Conservation (phyloP, 2,113 vertebrate genomes). For the Bothrops jararaca region DNA sequence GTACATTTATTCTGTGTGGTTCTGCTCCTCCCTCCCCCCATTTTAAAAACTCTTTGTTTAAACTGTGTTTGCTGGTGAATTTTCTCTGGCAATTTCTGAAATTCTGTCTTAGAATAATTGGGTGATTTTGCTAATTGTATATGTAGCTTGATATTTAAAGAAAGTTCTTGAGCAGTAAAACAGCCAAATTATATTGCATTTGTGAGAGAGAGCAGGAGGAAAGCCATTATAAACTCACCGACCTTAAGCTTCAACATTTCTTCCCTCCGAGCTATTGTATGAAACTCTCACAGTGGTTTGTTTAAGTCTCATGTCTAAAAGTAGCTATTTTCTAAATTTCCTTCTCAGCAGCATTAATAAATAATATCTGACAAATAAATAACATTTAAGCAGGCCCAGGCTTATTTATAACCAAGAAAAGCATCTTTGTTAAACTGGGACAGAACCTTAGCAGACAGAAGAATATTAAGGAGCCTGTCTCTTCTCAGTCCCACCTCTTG, state of each 20-base stretch:
- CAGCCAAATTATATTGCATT: not conserved
- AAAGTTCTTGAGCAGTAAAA: not conserved
- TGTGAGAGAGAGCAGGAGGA: not conserved
- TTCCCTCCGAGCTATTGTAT: not conserved
- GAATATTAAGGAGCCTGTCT: not conserved
- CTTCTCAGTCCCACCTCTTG: not conserved
- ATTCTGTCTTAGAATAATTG: not conserved
- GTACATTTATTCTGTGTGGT: slow-evolving; percentile 52
- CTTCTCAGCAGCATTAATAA: not conserved
- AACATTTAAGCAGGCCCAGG: not conserved
- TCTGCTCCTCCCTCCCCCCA: slow-evolving; percentile 2
- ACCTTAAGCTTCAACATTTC: not conserved
- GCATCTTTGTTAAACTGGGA: not conserved
- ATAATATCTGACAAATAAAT: not conserved
- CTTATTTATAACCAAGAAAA: not conserved
- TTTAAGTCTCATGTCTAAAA: not conserved
- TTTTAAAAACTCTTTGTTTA: slow-evolving; percentile 24
- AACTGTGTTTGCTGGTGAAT: slow-evolving; percentile 49
- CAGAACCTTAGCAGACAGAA: not conserved
- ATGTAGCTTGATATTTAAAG: not conserved
- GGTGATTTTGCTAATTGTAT: not conserved
- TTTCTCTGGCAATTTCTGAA: slow-evolving; percentile 25
- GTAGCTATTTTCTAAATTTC: not conserved
- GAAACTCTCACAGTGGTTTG: not conserved
- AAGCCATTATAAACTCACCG: not conserved